Conservation (phyloP, 2,113 vertebrate genomes). For the Dasyurus viverrinus region DNA sequence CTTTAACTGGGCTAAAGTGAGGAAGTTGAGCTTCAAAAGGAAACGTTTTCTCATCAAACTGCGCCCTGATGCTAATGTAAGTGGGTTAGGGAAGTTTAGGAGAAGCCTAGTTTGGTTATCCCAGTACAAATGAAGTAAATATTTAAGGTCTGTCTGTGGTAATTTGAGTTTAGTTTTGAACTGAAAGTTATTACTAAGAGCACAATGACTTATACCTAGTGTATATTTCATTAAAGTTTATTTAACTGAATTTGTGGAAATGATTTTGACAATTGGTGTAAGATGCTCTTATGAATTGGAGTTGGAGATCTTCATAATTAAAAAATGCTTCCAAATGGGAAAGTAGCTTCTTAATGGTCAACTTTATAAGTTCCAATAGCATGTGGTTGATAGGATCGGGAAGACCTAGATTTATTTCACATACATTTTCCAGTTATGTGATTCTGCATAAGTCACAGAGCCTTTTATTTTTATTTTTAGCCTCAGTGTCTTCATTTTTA, state of each 20-base stretch:
- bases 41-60: conserved; percentile 98
- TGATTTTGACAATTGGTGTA: accelerated
- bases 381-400: background rate
- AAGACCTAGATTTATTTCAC: background rate
- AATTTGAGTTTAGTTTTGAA: too few relatives aligned
- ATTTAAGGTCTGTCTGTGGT: background rate
- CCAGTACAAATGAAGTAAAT: background rate
- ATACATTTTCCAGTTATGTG: background rate
- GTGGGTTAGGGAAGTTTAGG: conserved; percentile 63
- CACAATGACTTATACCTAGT: background rate
- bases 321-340: too few relatives aligned
- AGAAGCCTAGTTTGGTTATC: background rate
- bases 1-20: conserved; percentile 98
- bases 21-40: conserved; percentile 99
- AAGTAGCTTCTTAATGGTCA: accelerated
- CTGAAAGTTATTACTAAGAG: too few relatives aligned
- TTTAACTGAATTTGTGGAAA: background rate
- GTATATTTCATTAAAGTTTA: background rate
- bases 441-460: background rate
- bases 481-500: background rate
- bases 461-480: background rate
- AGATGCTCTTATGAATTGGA: background rate
- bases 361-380: background rate
- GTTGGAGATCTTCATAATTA: background rate
- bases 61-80: conserved; percentile 94